phyloP scores from a whole-genome alignment of 2,113 vertebrate genomes.

The Gavia stellata region DNA sequence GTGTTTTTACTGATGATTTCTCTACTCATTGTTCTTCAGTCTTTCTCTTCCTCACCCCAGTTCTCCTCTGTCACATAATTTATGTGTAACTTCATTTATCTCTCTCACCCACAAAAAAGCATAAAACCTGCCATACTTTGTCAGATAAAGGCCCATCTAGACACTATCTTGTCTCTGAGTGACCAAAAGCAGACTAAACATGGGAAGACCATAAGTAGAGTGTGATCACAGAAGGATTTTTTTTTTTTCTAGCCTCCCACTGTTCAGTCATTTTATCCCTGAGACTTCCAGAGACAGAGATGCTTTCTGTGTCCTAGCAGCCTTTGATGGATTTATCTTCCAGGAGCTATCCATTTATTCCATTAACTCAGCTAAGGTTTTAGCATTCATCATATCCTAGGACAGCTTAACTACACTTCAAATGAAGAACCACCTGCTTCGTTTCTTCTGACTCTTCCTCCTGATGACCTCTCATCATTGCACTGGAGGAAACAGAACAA shows the following conservation, averaged over 20 bases:
- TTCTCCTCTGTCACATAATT: not conserved
- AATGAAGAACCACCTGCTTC: not conserved
- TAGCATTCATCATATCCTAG: not conserved
- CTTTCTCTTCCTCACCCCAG: not conserved
- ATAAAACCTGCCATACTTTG: not conserved
- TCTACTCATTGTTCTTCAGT: not conserved
- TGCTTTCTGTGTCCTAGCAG: not conserved
- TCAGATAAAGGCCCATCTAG: not conserved
- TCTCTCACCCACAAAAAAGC: not conserved
- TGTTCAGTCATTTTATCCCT: not conserved
- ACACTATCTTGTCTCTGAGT: not conserved
- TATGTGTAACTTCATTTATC: not conserved
- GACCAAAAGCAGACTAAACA: not conserved
- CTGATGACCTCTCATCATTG: not conserved
- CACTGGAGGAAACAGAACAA: not conserved
- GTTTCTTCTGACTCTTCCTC: not conserved
- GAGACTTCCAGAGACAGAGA: not conserved
- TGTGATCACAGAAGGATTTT: not conserved
- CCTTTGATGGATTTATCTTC: not conserved
- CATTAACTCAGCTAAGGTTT: not conserved
- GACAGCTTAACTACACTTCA: not conserved
- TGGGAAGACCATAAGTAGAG: not conserved
- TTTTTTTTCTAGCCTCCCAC: not conserved
- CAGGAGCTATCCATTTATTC: not conserved
- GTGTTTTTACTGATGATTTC: not conserved